phyloP scores from a whole-genome alignment of 2,113 vertebrate species.

The Microcebus murinus region DNA sequence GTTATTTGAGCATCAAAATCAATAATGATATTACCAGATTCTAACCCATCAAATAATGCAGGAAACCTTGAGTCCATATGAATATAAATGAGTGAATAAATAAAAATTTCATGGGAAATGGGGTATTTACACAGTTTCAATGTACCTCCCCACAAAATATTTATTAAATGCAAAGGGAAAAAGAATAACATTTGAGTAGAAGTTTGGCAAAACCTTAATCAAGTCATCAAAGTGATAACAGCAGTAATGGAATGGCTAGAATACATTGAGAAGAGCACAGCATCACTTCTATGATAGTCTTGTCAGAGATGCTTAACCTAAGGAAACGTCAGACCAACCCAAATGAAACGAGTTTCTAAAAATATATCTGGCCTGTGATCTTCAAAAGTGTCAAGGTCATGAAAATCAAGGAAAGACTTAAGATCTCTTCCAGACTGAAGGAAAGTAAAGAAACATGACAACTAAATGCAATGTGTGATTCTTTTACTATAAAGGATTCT shows the following conservation, averaged over 20 bases:
- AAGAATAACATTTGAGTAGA: conserved; percentile 33
- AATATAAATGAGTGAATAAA: not conserved
- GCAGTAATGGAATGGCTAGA: not conserved
- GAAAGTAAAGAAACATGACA: not conserved
- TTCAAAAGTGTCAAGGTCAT: conserved; percentile 13
- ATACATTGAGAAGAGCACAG: not conserved
- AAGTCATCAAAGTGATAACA: conserved; percentile 7
- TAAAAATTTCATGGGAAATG: conserved; percentile 29
- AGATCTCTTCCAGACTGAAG: conserved; percentile 9
- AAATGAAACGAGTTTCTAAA: not conserved
- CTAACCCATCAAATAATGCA: conserved; percentile 18
- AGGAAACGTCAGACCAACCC: conserved; percentile 34
- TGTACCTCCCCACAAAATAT: conserved; percentile 24
- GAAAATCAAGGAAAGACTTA: conserved; percentile 32
- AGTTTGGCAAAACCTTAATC: conserved; percentile 32
- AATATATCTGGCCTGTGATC: not conserved
- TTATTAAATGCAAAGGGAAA: not conserved
- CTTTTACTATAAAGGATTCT: not conserved
- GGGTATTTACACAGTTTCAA: not conserved
- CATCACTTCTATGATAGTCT: not conserved
- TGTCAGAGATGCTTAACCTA: not conserved
- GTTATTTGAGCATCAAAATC: conserved; percentile 36
- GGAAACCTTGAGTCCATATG: not conserved
- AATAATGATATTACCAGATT: conserved; percentile 30
- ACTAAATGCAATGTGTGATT: not conserved